These are phyloP conservation scores for Scalopus aquaticus DNA, from an alignment of 2,113 vertebrate genomes.

Conservation along the genomic window DNA sequence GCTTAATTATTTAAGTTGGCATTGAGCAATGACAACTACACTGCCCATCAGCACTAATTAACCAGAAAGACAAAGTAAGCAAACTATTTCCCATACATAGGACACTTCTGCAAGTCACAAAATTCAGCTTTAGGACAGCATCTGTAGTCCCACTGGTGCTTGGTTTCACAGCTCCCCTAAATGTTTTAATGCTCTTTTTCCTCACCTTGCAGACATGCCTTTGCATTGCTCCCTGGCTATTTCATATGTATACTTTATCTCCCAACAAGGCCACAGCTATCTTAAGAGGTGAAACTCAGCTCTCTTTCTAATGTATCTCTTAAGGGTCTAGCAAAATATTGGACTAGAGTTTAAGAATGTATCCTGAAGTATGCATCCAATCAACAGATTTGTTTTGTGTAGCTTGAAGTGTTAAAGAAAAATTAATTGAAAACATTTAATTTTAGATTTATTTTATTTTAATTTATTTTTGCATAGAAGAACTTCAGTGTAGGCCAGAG, in stretches of 20 bases:
- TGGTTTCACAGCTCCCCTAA: not conserved
- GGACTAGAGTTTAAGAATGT: not conserved
- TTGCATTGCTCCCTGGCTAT: not conserved
- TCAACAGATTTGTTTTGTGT: constrained; percentile 53
- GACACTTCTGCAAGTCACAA: constrained; percentile 46
- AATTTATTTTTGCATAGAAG: no score
- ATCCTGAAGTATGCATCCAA: constrained; percentile 27
- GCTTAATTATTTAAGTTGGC: constrained; percentile 36
- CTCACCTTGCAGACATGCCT: not conserved
- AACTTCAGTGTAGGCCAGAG: no score
- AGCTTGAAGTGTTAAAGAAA: constrained; percentile 13
- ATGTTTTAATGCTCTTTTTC: not conserved
- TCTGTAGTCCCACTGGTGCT: not conserved
- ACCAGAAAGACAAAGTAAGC: constrained; percentile 47
- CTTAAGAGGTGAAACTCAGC: not conserved
- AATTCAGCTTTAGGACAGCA: constrained; percentile 19
- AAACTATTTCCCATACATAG: constrained; percentile 41
- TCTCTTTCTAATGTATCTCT: not conserved
- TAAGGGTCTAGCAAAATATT: constrained; percentile 17
- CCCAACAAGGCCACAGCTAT: not conserved
- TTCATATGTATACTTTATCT: not conserved
- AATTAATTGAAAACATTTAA: constrained; percentile 29
- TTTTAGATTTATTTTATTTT: no score
- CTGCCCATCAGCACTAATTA: constrained; percentile 16
- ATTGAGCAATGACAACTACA: not conserved